These are phyloP conservation scores for Dallia pectoralis DNA, from an alignment of 2,797 vertebrate species.

Conservation along the genomic window DNA sequence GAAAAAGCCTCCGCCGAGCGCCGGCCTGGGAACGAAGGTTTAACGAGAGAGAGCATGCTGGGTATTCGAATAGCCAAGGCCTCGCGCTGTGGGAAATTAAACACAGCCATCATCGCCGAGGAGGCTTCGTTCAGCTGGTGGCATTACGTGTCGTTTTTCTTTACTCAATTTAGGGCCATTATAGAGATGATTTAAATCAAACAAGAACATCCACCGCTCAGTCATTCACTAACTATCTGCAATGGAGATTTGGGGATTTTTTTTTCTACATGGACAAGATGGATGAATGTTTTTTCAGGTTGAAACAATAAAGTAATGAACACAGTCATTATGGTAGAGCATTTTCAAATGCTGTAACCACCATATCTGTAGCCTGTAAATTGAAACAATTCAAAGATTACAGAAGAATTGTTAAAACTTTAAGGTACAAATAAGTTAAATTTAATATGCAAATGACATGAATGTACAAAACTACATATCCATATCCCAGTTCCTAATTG, in stretches of 20 bases:
- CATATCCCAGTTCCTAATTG: too few species aligned
- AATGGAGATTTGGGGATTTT: neutral
- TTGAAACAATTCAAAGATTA: too few species aligned
- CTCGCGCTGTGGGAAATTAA: slow-evolving; percentile 35
- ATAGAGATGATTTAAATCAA: slow-evolving; percentile 21
- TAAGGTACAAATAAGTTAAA: too few species aligned
- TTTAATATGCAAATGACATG: too few species aligned
- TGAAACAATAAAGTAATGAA: too few species aligned
- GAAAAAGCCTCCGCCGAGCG: slow-evolving; percentile 33
- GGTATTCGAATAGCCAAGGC: slow-evolving; percentile 36
- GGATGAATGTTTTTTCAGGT: too few species aligned
- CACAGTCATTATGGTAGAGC: too few species aligned
- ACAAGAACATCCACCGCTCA: neutral
- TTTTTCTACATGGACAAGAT: too few species aligned
- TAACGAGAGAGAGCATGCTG: slow-evolving; percentile 52
- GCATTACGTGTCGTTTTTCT: slow-evolving; percentile 5
- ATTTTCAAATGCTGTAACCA: too few species aligned
- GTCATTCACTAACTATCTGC: neutral
- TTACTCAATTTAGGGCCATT: slow-evolving; percentile 37
- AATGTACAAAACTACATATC: too few species aligned
- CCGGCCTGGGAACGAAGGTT: slow-evolving; percentile 33
- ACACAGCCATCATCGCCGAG: neutral
- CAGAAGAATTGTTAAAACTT: too few species aligned
- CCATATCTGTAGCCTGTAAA: too few species aligned
- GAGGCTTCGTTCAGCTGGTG: slow-evolving; percentile 26